Base-by-base conservation (phyloP, 2,113 vertebrate genomes). In the Amblyopsis rosae region DNA sequence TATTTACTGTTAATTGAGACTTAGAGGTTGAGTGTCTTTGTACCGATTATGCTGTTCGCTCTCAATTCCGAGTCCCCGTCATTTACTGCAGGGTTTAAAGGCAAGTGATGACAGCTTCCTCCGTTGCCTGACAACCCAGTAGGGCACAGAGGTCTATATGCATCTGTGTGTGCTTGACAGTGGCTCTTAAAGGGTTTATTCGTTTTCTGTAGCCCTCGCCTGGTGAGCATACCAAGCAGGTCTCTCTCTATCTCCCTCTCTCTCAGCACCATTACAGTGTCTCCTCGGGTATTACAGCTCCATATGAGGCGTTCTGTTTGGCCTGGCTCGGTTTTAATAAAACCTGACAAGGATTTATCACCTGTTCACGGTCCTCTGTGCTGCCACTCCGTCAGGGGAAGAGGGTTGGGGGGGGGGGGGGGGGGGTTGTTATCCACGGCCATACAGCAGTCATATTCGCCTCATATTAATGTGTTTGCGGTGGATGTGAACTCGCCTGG, bases 301-400 rank as follows among this genome's bases (percentile, higher is more conserved):
- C 86, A 90, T 88, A 89, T 87, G 84, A 90, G 86, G 59, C 83
- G 72, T 87, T 88, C 83, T 89, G 88, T 90, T 92, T 91, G 86
- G 83, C 79, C 86, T 84, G 86, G 81, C 82, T 84, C 77, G 75
- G 79, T 87, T 87, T 90, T 90, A 90, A 90, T 91, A 90, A 89
- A 91, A 89, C 79, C 82, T 89, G 87, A 91, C 89, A 90, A 84
- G 86, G 87, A 90, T 91, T 86, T 91, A 88, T 90, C 90, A 90
- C 88, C 90, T 85, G 85, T 85, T 92, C 85, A 68, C 72, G 73
- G 82, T 81, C 77, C 83, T 82, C 48, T 76, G 80, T 89, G 85
- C 89, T 85, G 82, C 86, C 89, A 88, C 86, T 86, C 86, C 76
- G 87, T 90, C 83, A 91, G 84, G 71, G 51, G 12, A 53, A 12